Base-by-base conservation (phyloP, 1,140 invertebrate species). In the Scaptomyza hsui region DNA sequence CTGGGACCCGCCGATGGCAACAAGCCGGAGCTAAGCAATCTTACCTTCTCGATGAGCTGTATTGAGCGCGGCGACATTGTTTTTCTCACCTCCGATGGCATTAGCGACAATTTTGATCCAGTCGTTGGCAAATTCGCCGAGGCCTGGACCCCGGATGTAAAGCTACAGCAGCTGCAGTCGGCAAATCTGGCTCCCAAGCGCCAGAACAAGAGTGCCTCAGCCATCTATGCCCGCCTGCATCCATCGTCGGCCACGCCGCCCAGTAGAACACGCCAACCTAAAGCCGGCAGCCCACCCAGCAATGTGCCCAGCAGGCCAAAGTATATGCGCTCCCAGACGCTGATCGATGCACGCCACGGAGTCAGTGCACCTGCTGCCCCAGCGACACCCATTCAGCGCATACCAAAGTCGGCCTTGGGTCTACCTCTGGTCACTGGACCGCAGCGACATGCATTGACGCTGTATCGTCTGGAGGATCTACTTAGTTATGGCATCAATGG, bases 71-170 rank as follows among this genome's bases (percentile, higher is more conserved):
- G 96, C 7, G 97, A 98, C 90, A 95, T 98, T 72, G 95, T 98
- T 29, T 97, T 98, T 89, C 93, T 98, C 10, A 97, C 97, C 1
- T 97, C 96, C 13, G 97, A 98, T 90, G 97, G 97, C n/a, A 94
- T 98, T 21, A 97, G 96, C 9, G 97, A 98, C 88, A 98, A 98
- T 90, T 97, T 98, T 91, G 97, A 98, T 92, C 97, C 97, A 1
- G 97, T 98, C 41, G 97, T 98, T 59, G 97, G 97, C 4, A 97
- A 97, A 92, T 97, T 98, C 91, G 96, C 96, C n/a, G 92, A 89
- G 42, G 75, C 80, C 18, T 83, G 85, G 78, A 91, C 89, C 0
- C 81, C 91, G 1, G 85, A 91, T 57, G 85, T 89, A 0, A 91
- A 89, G 67, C 37, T 91, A 0, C 82, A 88, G 3, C 53, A 64